Conservation (phyloP, 2,113 vertebrate species). For the Thamnophis sirtalis region DNA sequence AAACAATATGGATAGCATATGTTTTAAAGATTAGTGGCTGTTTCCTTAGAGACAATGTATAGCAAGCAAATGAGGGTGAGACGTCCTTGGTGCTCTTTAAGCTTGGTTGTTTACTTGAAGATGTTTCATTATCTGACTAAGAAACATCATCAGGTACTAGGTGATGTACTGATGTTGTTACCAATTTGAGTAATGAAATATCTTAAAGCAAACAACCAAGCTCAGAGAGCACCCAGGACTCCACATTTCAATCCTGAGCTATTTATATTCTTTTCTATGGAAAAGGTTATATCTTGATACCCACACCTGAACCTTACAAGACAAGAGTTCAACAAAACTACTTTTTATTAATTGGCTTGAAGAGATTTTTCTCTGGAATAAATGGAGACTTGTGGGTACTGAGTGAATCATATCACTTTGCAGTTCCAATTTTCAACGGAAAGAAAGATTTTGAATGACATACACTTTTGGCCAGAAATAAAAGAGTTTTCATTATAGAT, state of each 20-base stretch:
- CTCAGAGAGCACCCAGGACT: background rate
- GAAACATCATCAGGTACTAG: background rate
- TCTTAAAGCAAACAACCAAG: background rate
- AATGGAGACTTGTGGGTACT: background rate
- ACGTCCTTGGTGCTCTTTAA: background rate
- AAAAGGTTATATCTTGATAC: background rate
- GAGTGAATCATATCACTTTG: background rate
- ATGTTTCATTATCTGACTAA: background rate
- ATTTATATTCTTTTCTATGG: background rate
- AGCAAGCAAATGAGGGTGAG: background rate
- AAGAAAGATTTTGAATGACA: background rate
- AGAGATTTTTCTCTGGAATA: background rate
- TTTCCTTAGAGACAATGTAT: background rate
- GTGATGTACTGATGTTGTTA: background rate
- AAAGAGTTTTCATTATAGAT: background rate
- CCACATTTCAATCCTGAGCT: background rate
- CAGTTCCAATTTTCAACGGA: background rate
- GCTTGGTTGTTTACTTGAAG: background rate
- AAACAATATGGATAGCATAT: background rate
- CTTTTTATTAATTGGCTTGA: background rate
- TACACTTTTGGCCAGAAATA: background rate
- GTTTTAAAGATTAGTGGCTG: background rate
- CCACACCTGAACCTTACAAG: background rate
- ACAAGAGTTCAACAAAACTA: background rate
- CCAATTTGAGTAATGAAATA: background rate